phyloP scores from a whole-genome alignment of 2,113 vertebrate genomes.

The Balaenoptera acutorostrata region DNA sequence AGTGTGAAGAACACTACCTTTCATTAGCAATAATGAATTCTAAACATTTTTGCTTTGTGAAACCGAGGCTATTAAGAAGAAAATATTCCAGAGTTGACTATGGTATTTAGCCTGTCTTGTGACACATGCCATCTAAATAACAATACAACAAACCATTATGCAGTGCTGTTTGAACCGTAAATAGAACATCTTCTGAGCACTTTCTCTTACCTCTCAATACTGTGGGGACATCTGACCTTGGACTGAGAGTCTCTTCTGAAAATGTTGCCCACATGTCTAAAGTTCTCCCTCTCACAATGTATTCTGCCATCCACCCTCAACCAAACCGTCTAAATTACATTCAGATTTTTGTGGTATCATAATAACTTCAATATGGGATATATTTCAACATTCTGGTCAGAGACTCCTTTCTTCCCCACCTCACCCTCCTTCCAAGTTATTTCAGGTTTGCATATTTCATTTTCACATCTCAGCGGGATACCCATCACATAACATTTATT shows the following conservation, averaged over 20 bases:
- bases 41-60: conserved; percentile 52
- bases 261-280: conserved; percentile 54
- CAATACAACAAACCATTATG: conserved; percentile 37
- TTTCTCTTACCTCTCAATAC: conserved; percentile 34
- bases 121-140: conserved; percentile 27
- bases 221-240: conserved; percentile 65
- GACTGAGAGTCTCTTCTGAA: conserved; percentile 69
- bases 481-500: conserved; percentile 63
- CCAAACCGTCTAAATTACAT: conserved; percentile 74
- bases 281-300: conserved; percentile 17
- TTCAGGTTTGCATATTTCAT: conserved; percentile 72
- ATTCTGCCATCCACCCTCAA: conserved; percentile 46
- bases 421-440: conserved; percentile 65
- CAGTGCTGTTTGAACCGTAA: conserved; percentile 50
- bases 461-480: conserved; percentile 65
- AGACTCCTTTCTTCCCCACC: conserved; percentile 65
- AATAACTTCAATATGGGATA: conserved; percentile 76
- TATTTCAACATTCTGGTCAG: conserved; percentile 66
- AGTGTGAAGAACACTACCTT: conserved; percentile 38
- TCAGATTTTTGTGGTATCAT: conserved; percentile 78
- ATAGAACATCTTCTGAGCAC: conserved; percentile 43
- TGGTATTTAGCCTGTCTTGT: neutral
- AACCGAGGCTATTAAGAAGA: conserved; percentile 16
- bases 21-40: conserved; percentile 30
- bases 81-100: conserved; percentile 11